These are phyloP conservation scores for Polymixis lichenea DNA, from an alignment of 2,888 invertebrate species.

Conservation along the genomic window DNA sequence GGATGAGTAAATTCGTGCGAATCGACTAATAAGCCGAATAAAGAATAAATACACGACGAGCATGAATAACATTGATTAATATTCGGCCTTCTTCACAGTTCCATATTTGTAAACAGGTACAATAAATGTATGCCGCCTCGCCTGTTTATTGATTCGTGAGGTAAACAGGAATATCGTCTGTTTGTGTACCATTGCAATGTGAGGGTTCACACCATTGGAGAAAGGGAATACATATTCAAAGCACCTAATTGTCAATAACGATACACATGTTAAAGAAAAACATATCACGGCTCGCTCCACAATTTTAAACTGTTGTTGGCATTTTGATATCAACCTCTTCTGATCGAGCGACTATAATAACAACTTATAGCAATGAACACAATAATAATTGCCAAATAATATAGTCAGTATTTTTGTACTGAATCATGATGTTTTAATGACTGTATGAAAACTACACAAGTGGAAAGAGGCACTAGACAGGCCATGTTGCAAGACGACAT, in stretches of 20 bases:
- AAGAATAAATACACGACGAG: conserved; percentile 14
- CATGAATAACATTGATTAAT: conserved; percentile 22
- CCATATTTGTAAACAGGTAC: conserved; percentile 8
- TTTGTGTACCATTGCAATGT: conserved; percentile 16
- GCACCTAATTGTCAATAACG: background rate
- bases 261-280: background rate
- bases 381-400: background rate
- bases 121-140: conserved; percentile 4
- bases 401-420: no score
- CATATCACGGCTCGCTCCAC: background rate
- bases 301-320: background rate
- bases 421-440: no score
- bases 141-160: conserved; percentile 35
- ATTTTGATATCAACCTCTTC: background rate
- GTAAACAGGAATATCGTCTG: conserved; percentile 33
- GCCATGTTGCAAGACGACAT: no score
- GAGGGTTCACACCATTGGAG: conserved; percentile 27
- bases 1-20: no score
- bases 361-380: background rate
- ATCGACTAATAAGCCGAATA: no score
- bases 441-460: no score
- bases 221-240: conserved; percentile 27
- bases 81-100: conserved; percentile 6
- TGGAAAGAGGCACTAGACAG: no score
- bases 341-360: background rate